These are phyloP conservation scores for Toxotes chatareus DNA, from an alignment of 2,113 vertebrate species.

Conservation along the genomic window DNA sequence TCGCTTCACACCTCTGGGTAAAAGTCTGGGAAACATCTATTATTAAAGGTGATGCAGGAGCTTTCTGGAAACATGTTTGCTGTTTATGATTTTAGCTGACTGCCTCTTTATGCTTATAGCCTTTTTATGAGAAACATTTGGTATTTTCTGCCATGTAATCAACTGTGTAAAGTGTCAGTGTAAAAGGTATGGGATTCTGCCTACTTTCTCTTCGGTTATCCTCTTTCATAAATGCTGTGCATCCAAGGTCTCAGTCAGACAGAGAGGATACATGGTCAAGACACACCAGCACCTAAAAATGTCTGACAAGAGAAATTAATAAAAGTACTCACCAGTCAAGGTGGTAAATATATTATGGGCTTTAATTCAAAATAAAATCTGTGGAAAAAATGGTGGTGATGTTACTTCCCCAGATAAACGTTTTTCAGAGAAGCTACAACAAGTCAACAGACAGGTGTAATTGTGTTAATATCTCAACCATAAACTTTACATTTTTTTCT, in stretches of 20 bases:
- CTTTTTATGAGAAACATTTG: not conserved
- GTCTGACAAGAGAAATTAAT: slow-evolving; percentile 24
- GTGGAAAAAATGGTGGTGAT: not conserved
- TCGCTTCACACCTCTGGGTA: not conserved
- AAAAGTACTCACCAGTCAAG: not conserved
- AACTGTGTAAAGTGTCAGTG: not conserved
- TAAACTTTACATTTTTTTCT: no score
- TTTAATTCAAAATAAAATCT: not conserved
- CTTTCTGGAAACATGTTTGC: slow-evolving; percentile 4
- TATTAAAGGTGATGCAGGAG: slow-evolving; percentile 12
- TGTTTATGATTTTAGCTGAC: slow-evolving; percentile 6
- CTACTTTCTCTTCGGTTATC: slow-evolving; percentile 4
- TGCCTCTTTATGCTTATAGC: not conserved
- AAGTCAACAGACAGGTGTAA: not conserved
- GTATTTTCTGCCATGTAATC: not conserved
- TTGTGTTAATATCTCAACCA: not conserved
- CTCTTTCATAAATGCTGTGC: not conserved
- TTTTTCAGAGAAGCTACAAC: not conserved
- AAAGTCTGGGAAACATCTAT: slow-evolving; percentile 21
- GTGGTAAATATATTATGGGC: not conserved
- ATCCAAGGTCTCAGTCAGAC: slow-evolving; percentile 3
- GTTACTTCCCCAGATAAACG: not conserved
- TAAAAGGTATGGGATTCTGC: not conserved
- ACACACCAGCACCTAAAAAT: not conserved
- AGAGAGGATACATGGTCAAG: slow-evolving; percentile 10